Conservation (phyloP, 1,140 invertebrate genomes). For the Hestina assimilis region DNA sequence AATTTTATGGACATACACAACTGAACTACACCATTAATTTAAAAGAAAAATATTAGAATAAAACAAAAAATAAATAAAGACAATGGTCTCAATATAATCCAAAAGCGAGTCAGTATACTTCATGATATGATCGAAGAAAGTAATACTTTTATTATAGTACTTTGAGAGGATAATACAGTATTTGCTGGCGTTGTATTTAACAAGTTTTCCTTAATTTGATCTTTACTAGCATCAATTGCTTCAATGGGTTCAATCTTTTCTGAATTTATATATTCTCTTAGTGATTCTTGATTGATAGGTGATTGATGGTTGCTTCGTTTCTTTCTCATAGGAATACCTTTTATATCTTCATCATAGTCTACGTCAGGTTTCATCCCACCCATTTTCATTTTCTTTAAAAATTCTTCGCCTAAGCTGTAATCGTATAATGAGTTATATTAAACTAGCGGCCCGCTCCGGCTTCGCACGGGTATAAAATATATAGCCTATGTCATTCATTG, state of each 20-base stretch:
- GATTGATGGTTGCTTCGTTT: not conserved
- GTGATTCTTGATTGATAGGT: not conserved
- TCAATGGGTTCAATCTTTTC: not conserved
- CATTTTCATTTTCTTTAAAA: slow-evolving; percentile 10
- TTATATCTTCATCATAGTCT: slow-evolving; percentile 20
- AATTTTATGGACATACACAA: too few species aligned
- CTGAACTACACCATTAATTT: too few species aligned
- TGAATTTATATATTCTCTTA: not conserved
- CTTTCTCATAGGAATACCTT: slow-evolving; percentile 7
- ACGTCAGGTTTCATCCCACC: slow-evolving; percentile 2
- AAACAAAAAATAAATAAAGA: too few species aligned
- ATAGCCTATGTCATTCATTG: too few species aligned
- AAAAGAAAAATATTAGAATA: too few species aligned
- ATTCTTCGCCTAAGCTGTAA: slow-evolving; percentile 8
- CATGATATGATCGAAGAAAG: not conserved
- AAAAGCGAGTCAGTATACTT: not conserved
- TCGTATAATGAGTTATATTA: too few species aligned
- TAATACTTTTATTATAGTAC: not conserved
- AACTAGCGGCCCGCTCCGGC: too few species aligned
- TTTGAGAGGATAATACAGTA: not conserved
- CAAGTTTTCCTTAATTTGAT: not conserved
- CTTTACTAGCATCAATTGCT: not conserved
- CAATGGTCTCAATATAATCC: too few species aligned
- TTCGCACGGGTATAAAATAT: too few species aligned
- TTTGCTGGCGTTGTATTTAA: not conserved